phyloP scores from a whole-genome alignment of 1,140 invertebrate species.

The Oreohelix idahoensis region DNA sequence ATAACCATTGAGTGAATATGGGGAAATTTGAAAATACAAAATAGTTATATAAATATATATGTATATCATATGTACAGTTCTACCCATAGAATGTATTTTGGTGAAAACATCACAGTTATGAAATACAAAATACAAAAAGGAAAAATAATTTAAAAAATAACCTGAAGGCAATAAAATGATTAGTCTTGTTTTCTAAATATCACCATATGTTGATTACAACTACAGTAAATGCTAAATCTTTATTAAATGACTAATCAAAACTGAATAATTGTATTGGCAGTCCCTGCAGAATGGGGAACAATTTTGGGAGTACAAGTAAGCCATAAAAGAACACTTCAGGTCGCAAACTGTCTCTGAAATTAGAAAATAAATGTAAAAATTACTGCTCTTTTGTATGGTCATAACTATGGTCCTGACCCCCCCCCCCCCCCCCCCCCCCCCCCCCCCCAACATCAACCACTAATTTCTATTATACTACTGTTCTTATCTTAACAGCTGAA shows the following conservation, averaged over 20 bases:
- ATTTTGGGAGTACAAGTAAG: no score
- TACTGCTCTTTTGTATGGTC: no score
- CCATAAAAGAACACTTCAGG: no score
- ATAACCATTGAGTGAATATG: slow-evolving; percentile 25
- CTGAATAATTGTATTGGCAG: neutral
- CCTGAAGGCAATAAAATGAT: slow-evolving; percentile 36
- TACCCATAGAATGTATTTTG: slow-evolving; percentile 37
- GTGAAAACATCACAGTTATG: slow-evolving; percentile 41
- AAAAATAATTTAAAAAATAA: slow-evolving; percentile 31
- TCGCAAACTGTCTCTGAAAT: no score
- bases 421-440: no score
- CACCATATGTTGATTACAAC: slow-evolving; percentile 19
- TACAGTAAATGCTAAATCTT: slow-evolving; percentile 13
- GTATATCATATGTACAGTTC: slow-evolving; percentile 37
- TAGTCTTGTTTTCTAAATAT: slow-evolving; percentile 28
- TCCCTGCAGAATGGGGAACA: neutral
- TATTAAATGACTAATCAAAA: neutral
- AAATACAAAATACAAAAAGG: slow-evolving; percentile 28
- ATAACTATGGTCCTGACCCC: no score
- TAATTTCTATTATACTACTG: no score
- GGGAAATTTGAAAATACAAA: slow-evolving; percentile 37
- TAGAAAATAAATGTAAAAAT: no score
- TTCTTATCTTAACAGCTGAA: no score
- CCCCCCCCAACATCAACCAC: no score
- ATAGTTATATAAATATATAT: slow-evolving; percentile 27